These are phyloP conservation scores for Aricia artaxerxes DNA, from an alignment of 2,888 invertebrate species.

Conservation along the genomic window DNA sequence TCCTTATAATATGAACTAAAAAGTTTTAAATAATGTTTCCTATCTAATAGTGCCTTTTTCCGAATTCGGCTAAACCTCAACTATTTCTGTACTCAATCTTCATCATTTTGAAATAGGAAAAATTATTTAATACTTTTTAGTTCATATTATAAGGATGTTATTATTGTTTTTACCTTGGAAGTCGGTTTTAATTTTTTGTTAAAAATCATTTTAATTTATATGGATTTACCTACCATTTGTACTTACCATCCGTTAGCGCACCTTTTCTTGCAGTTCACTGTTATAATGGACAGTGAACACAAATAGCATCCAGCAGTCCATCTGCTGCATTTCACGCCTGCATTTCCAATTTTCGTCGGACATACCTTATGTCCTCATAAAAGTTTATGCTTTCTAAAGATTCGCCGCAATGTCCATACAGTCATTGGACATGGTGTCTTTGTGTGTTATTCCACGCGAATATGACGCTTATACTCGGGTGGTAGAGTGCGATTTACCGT, in stretches of 20 bases:
- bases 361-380: slow-evolving; percentile 66
- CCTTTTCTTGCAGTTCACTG: background rate
- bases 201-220: no score
- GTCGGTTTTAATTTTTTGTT: no score
- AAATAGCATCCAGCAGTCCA: slow-evolving; percentile 51
- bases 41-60: no score
- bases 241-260: background rate
- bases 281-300: background rate
- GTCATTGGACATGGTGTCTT: slow-evolving; percentile 71
- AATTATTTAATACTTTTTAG: no score
- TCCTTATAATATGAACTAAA: no score
- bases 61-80: no score
- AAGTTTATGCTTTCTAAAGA: slow-evolving; percentile 70
- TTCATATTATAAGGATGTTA: no score
- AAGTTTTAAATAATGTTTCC: no score
- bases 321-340: slow-evolving; percentile 76
- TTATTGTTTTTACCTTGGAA: no score
- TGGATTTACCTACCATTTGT: background rate
- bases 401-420: slow-evolving; percentile 61
- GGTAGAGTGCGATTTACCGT: slow-evolving; percentile 42
- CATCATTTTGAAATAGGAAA: no score
- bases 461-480: slow-evolving; percentile 42
- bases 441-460: slow-evolving; percentile 46
- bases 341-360: slow-evolving; percentile 72
- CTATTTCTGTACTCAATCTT: no score